Conservation (phyloP, 2,113 vertebrate genomes). For the Scolopax mira region DNA sequence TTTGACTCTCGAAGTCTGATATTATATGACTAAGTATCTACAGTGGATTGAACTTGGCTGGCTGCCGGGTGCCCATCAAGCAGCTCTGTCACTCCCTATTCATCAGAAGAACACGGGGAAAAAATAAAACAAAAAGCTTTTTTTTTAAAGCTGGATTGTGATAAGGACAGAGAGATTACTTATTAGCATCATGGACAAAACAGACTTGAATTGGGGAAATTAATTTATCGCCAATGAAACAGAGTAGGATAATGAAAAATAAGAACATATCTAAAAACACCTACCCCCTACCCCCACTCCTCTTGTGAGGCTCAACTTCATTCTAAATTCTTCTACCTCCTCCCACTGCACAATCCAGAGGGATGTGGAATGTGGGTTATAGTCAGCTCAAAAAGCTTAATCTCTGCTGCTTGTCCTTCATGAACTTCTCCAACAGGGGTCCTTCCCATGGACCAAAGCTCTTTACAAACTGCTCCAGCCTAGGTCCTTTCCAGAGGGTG, state of each 20-base stretch:
- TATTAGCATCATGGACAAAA: neutral
- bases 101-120: neutral
- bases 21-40: neutral
- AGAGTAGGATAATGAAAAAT: neutral
- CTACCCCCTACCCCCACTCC: no score
- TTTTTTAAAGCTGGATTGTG: rapidly evolving
- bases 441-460: neutral
- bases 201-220: rapidly evolving
- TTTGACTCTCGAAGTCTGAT: neutral
- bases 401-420: neutral
- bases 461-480: no score
- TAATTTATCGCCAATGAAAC: neutral
- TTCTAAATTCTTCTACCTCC: neutral
- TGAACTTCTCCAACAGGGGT: neutral
- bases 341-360: rapidly evolving
- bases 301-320: neutral
- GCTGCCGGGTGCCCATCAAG: neutral
- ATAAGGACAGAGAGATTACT: neutral
- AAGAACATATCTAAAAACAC: neutral
- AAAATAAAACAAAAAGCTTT: neutral
- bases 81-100: neutral
- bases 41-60: neutral
- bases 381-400: neutral
- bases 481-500: neutral
- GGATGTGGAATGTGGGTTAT: rapidly evolving